These are phyloP conservation scores for Heteromyza rotundicornis DNA, from an alignment of 2,888 invertebrate genomes.

Conservation along the genomic window DNA sequence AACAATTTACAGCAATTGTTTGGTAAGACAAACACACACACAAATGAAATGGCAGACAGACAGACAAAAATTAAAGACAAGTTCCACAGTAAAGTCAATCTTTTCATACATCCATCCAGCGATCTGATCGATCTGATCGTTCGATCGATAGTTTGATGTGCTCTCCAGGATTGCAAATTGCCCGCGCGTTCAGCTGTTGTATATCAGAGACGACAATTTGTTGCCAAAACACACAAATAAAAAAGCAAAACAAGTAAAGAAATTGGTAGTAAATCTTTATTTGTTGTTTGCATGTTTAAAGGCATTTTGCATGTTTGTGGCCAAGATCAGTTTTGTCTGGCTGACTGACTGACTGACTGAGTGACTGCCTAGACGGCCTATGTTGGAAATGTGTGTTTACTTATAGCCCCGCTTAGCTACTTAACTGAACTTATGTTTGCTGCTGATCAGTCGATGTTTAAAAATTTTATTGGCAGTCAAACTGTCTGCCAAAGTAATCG, in stretches of 20 bases:
- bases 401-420: background rate
- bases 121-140: background rate
- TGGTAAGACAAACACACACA: background rate
- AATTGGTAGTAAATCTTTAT: constrained; percentile 52
- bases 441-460: background rate
- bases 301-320: constrained; percentile 13
- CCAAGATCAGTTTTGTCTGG: no score
- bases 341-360: background rate
- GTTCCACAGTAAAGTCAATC: background rate
- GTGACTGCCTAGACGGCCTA: background rate
- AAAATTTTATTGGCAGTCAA: constrained; percentile 29
- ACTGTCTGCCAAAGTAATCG: constrained; percentile 32
- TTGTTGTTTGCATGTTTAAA: constrained; percentile 30
- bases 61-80: background rate
- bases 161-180: background rate
- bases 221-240: background rate
- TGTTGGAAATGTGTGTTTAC: background rate
- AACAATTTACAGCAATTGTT: background rate
- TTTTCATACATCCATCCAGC: background rate
- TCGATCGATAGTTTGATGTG: background rate
- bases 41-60: background rate
- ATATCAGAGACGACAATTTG: constrained; percentile 3
- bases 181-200: background rate
- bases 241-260: no score
- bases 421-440: background rate